Base-by-base conservation (phyloP, 2,113 vertebrate species). In the Chlorodrepanis virens region DNA sequence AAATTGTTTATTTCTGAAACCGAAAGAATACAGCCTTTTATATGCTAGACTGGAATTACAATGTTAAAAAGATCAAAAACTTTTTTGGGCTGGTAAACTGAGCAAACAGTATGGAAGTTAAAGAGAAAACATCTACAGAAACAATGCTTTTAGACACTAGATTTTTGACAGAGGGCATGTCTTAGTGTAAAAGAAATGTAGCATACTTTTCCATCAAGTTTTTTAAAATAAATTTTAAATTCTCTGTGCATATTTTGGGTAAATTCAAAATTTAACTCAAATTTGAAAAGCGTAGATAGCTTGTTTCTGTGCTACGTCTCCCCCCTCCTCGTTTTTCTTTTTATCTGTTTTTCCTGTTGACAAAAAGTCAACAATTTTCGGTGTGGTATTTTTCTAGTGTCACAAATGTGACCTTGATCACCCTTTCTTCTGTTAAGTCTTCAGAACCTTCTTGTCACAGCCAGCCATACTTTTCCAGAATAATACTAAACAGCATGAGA, bases 401-500 rank as follows among this genome's bases (percentile, higher is more conserved):
- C 83, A 94, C 49, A 79, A 47, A 78, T 71, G 40, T 94, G 87
- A 95, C 89, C 93, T 84, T 67, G 71, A 74, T 94, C 72, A 89
- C 65, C 68, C 12, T 54, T 47, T 72, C 45, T 84, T 90, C 90
- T 91, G 59, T 64, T 79, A 86, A 85, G 49, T 52, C 87, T 85
- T 90, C 79, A 80, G 76, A 92, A 76, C 21, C 35, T 33, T 80
- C 71, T 75, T 94, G 74, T 92, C 91, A 92, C 50, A 86, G 61
- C 2, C 86, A 94, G 70, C 56, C 24, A 40, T 56, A 29, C 18
- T 82, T 87, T 87, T 84, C 49, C 57, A 87, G 60, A 89, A 87
- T 64, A 64, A 60, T 72, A 68, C 49, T 82, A 75, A 95, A 91
- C 80, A 87, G 53, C 70, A 68, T 76, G 57, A 93, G 87, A 91